phyloP scores from a whole-genome alignment of 64 coral and sea anemone species.

The Anthopleura sola region DNA sequence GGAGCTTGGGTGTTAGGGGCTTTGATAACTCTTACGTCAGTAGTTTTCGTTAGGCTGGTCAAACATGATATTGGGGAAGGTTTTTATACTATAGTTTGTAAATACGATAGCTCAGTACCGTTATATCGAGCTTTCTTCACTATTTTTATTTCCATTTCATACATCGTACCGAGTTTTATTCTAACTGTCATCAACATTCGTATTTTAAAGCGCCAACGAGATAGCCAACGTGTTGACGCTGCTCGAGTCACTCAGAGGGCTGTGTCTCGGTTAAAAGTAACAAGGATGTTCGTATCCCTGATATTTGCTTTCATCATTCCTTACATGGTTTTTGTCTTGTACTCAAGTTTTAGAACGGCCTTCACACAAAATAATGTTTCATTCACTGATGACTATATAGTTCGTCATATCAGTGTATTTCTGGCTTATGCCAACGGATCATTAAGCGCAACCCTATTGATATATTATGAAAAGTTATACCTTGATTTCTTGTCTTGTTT shows the following conservation, averaged over 20 bases:
- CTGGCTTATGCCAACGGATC: neutral
- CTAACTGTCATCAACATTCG: neutral
- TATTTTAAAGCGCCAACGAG: neutral
- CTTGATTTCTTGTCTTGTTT: too few relatives aligned
- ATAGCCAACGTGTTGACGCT: neutral
- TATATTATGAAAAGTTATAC: neutral
- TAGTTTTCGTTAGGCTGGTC: neutral
- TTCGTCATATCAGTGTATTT: neutral
- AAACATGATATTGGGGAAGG: neutral
- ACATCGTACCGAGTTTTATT: neutral
- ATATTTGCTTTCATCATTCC: conserved; percentile 3
- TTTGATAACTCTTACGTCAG: neutral
- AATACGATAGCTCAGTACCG: neutral
- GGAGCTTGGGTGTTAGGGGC: neutral
- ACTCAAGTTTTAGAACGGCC: neutral
- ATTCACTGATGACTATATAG: neutral
- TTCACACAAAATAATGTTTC: neutral
- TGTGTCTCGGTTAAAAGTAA: neutral
- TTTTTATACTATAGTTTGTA: neutral
- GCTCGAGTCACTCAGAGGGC: neutral
- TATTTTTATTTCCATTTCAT: neutral
- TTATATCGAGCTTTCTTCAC: neutral
- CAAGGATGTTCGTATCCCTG: neutral
- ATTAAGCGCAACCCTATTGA: neutral
- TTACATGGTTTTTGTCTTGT: neutral